These are phyloP conservation scores for Achatina immaculata DNA, from an alignment of 1,140 invertebrate species.

Conservation along the genomic window DNA sequence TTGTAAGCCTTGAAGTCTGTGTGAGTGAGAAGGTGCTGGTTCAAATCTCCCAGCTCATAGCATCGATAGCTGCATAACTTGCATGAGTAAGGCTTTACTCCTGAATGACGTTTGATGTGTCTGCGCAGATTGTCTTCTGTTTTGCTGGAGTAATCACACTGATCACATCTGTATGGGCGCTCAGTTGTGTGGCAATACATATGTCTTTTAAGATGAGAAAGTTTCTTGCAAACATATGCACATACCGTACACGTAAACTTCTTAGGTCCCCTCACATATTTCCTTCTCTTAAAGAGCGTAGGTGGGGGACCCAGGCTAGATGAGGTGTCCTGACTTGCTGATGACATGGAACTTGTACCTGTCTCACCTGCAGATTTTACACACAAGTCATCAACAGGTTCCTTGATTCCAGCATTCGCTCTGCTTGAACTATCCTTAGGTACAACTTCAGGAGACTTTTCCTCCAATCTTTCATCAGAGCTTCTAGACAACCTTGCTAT, in stretches of 20 bases:
- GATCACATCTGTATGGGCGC: constrained; percentile 76
- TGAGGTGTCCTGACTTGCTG: no score
- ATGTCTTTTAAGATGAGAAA: constrained; percentile 8
- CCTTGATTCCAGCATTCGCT: no score
- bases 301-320: neutral
- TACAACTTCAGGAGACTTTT: no score
- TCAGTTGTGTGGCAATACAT: constrained; percentile 16
- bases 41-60: constrained; percentile 16
- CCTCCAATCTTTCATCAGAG: no score
- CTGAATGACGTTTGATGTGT: constrained; percentile 27
- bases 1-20: constrained; percentile 30
- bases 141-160: constrained; percentile 97
- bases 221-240: neutral
- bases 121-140: neutral
- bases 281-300: neutral
- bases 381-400: no score
- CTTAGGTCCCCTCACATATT: neutral
- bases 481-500: no score
- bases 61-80: constrained; percentile 32
- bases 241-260: neutral
- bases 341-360: no score
- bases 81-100: constrained; percentile 36
- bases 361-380: no score
- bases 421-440: no score
- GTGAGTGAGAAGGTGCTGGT: constrained; percentile 31